Evolutionary conservation across 1,140 invertebrate genomes (phyloP).

Genomic region (Tachypleus tridentatus): DNA sequence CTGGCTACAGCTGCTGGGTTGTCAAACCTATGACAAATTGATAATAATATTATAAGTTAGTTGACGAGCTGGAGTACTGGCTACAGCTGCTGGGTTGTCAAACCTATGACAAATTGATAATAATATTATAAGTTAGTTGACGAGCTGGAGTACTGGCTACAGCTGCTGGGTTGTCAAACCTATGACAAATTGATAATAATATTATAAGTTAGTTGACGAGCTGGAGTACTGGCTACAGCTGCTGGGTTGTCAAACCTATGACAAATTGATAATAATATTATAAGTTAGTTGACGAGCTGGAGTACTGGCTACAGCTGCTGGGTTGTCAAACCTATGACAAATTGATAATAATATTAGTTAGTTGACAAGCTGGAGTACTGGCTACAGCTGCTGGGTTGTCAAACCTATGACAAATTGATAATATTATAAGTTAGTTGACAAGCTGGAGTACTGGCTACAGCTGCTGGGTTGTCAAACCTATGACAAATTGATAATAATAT

Average conservation of each 20-base stretch:
- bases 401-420: constrained; percentile 47
- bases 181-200: constrained; percentile 33
- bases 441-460: constrained; percentile 56
- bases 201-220: constrained; percentile 81
- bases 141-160: constrained; percentile 58
- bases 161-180: constrained; percentile 87
- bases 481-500: constrained; percentile 34
- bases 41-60: constrained; percentile 82
- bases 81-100: constrained; percentile 81
- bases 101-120: constrained; percentile 47
- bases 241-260: constrained; percentile 85
- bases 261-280: constrained; percentile 41
- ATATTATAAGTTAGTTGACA: constrained; percentile 85
- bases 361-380: constrained; percentile 58
- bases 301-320: constrained; percentile 61
- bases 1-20: constrained; percentile 75
- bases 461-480: constrained; percentile 87
- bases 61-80: constrained; percentile 61
- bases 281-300: constrained; percentile 80
- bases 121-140: constrained; percentile 85
- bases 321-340: constrained; percentile 71
- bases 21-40: constrained; percentile 54
- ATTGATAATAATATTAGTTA: constrained; percentile 55
- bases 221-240: constrained; percentile 58
- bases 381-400: constrained; percentile 84